These are phyloP conservation scores for Plecturocebus donacophilus DNA, from an alignment of 2,113 vertebrate species.

Conservation along the genomic window DNA sequence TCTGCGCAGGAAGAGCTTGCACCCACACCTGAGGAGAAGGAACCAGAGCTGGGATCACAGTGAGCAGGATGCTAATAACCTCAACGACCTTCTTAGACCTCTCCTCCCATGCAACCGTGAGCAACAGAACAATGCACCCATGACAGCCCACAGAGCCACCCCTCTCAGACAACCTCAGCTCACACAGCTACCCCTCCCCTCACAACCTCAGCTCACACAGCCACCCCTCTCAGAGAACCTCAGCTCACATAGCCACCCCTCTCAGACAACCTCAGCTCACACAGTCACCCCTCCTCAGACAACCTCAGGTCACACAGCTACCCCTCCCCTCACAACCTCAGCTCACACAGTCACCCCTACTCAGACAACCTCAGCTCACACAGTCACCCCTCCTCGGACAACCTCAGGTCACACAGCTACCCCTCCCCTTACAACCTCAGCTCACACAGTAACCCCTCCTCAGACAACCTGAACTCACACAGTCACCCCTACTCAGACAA, in stretches of 20 bases:
- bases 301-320: background rate
- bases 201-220: background rate
- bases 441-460: too few relatives aligned
- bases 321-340: background rate
- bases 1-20: too few relatives aligned
- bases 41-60: fast-evolving
- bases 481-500: background rate
- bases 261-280: background rate
- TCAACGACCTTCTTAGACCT: too few relatives aligned
- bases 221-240: too few relatives aligned
- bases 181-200: background rate
- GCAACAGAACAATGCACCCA: too few relatives aligned
- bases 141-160: background rate
- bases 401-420: too few relatives aligned
- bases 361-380: background rate
- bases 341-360: fast-evolving
- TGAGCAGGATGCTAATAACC: background rate
- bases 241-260: too few relatives aligned
- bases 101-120: background rate
- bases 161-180: too few relatives aligned
- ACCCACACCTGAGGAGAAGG: background rate
- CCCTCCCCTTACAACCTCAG: background rate
- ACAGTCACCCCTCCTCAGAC: background rate
- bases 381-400: too few relatives aligned
- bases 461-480: too few relatives aligned